phyloP scores from a whole-genome alignment of 2,797 vertebrate species.

The Phataginus tricuspis region DNA sequence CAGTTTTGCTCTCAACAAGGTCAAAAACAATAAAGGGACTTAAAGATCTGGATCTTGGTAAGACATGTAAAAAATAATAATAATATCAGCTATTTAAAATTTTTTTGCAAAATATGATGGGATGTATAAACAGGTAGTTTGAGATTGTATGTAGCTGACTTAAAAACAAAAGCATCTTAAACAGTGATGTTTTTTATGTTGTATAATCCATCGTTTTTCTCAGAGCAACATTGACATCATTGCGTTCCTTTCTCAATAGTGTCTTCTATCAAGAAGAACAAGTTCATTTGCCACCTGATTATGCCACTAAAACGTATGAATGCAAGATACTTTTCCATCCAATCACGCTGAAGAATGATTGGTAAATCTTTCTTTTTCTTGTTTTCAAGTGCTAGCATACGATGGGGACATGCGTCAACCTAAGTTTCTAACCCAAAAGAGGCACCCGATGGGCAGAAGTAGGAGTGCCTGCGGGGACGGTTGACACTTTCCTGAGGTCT shows the following conservation, averaged over 20 bases:
- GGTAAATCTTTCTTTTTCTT: not conserved
- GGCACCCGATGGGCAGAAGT: not conserved
- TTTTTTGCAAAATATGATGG: not conserved
- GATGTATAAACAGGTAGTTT: not conserved
- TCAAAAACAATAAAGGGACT: slow-evolving; percentile 12
- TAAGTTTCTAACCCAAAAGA: not conserved
- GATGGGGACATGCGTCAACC: not conserved
- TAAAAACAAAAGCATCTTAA: not conserved
- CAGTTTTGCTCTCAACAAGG: not conserved
- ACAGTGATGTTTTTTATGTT: slow-evolving; percentile 16
- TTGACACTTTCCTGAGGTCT: not conserved
- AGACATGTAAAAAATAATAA: not conserved
- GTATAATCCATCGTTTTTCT: not conserved
- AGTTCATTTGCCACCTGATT: not conserved
- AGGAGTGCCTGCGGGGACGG: no score
- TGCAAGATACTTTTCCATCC: not conserved
- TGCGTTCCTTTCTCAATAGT: not conserved
- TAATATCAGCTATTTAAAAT: not conserved
- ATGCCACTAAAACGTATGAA: not conserved
- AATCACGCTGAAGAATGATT: not conserved
- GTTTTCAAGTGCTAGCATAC: not conserved
- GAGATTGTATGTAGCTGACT: not conserved
- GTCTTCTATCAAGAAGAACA: slow-evolving; percentile 5
- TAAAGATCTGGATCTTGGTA: not conserved
- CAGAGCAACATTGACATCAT: not conserved